A percentile compares a stretch with the other conserved stretches of the same genome.
Evolutionary conservation across 2,797 vertebrate genomes (phyloP).

Genomic region (Synaphobranchus kaupii): DNA sequence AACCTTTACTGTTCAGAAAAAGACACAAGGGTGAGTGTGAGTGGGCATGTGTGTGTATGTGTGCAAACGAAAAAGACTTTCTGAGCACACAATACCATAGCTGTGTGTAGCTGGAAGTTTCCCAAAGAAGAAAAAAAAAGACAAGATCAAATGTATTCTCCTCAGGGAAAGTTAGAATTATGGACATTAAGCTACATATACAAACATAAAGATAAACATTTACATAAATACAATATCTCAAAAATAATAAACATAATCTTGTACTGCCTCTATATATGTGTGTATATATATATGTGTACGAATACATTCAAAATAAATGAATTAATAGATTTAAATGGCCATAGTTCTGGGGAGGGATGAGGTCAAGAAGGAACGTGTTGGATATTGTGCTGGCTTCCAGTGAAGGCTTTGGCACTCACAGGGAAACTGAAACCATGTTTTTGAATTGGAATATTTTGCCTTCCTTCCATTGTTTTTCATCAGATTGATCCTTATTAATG

Average conservation of each 20-base stretch:
- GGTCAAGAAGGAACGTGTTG: not conserved
- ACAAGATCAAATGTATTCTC: too few relatives aligned
- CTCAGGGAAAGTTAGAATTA: too few relatives aligned
- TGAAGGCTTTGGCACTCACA: not conserved
- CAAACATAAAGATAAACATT: not conserved
- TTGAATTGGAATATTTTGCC: not conserved
- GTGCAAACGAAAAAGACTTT: conserved; percentile 42
- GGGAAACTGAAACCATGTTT: not conserved
- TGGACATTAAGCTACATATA: not conserved
- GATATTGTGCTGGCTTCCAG: not conserved
- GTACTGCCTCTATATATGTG: not conserved
- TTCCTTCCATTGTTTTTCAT: not conserved
- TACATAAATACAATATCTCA: not conserved
- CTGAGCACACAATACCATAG: not conserved
- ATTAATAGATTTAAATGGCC: not conserved
- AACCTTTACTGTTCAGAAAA: conserved; percentile 70
- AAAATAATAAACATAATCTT: not conserved
- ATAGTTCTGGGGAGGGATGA: not conserved
- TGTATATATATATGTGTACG: not conserved
- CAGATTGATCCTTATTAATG: not conserved
- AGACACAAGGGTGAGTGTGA: conserved; percentile 59
- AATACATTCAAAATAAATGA: not conserved
- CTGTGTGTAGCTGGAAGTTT: not conserved
- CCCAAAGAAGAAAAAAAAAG: not conserved
- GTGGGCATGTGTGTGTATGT: not conserved